Conservation (phyloP, 2,888 invertebrate species). For the Xanthia togata region DNA sequence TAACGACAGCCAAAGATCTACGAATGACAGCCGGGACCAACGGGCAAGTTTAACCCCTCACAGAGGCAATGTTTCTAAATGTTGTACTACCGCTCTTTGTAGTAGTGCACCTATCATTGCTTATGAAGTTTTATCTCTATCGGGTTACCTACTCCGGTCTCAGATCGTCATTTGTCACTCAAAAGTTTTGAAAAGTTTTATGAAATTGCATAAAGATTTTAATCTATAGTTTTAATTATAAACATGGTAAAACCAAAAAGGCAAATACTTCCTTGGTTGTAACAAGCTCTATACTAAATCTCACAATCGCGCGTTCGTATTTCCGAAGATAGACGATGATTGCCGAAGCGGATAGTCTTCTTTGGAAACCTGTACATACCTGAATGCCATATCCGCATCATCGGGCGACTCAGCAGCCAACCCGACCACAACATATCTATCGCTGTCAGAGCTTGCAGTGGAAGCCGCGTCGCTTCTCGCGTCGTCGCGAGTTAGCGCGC, state of each 20-base stretch:
- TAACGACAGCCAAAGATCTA: too few relatives aligned
- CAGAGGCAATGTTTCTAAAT: too few relatives aligned
- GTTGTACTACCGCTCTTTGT: too few relatives aligned
- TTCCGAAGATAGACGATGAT: background rate
- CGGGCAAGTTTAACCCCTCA: too few relatives aligned
- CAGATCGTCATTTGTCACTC: too few relatives aligned
- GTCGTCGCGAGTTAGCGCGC: slow-evolving; percentile 94
- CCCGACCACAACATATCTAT: slow-evolving; percentile 95
- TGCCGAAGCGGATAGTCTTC: background rate
- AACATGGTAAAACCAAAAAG: background rate
- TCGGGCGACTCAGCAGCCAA: slow-evolving; percentile 92
- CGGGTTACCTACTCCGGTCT: too few relatives aligned
- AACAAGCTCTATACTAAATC: background rate
- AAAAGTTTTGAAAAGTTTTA: background rate
- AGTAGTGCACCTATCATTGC: too few relatives aligned
- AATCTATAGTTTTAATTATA: background rate
- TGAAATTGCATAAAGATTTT: background rate
- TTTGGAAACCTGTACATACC: slow-evolving; percentile 75
- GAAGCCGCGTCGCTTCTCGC: slow-evolving; percentile 93
- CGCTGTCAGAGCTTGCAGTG: slow-evolving; percentile 96
- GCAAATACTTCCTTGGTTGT: background rate
- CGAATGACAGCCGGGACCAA: too few relatives aligned
- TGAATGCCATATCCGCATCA: slow-evolving; percentile 93
- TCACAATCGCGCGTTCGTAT: background rate
- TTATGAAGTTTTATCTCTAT: too few relatives aligned